Evolutionary conservation across 2,888 invertebrate genomes (phyloP).

Genomic region (Uloborus plumipes): DNA sequence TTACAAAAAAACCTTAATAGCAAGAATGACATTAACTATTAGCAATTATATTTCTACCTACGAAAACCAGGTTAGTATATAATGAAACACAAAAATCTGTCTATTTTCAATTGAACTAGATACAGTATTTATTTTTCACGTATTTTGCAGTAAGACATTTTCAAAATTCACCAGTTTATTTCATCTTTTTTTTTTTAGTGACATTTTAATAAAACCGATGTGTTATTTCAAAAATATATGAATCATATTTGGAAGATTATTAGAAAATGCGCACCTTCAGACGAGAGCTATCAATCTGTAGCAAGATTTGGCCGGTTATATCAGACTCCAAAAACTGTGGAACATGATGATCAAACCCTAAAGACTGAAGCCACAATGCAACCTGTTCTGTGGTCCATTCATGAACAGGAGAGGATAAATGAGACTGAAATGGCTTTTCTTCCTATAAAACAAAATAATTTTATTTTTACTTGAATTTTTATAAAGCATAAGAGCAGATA

Average conservation of each 20-base stretch:
- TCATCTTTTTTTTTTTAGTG: too few relatives aligned
- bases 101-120: too few relatives aligned
- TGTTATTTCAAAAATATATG: neutral
- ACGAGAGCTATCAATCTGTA: constrained; percentile 90
- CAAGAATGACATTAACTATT: too few relatives aligned
- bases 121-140: neutral
- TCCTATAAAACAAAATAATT: constrained; percentile 35
- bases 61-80: too few relatives aligned
- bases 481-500: too few relatives aligned
- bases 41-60: too few relatives aligned
- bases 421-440: constrained; percentile 27
- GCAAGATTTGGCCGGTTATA: constrained; percentile 87
- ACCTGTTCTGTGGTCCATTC: constrained; percentile 89
- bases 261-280: constrained; percentile 77
- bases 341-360: constrained; percentile 87
- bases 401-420: constrained; percentile 75
- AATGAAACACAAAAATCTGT: too few relatives aligned
- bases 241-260: neutral
- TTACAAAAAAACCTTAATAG: too few relatives aligned
- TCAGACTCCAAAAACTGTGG: constrained; percentile 89
- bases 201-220: neutral
- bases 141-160: too few relatives aligned
- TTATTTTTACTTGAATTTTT: too few relatives aligned
- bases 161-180: too few relatives aligned
- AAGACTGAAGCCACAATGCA: constrained; percentile 89